Evolutionary conservation across 2,113 vertebrate species (phyloP).

Genomic region (Myotis davidii): DNA sequence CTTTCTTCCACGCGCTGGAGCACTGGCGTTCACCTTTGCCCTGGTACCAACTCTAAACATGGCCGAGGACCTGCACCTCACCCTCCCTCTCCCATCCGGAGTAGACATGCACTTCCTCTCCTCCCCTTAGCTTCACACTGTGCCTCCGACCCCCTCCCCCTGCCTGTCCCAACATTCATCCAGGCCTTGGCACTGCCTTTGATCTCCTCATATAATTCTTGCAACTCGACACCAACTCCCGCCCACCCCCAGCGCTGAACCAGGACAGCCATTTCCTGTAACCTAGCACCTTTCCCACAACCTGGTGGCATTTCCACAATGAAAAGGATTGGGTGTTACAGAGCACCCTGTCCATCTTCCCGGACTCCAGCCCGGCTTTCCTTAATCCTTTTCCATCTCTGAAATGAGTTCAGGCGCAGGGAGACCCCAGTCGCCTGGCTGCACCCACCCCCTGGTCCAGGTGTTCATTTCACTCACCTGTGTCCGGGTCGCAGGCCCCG

Average conservation of each 20-base stretch:
- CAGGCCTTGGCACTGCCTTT: slow-evolving; percentile 26
- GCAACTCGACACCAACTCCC: not conserved
- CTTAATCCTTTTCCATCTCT: slow-evolving; percentile 47
- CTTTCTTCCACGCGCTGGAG: not conserved
- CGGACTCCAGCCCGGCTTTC: not conserved
- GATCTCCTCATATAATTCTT: slow-evolving; percentile 41
- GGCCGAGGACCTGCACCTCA: not conserved
- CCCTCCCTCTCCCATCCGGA: not conserved
- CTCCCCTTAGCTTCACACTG: accelerated
- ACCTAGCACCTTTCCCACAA: slow-evolving; percentile 55
- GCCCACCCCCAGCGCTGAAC: slow-evolving; percentile 8
- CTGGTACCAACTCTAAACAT: not conserved
- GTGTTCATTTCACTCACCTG: slow-evolving; percentile 83
- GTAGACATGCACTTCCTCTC: not conserved
- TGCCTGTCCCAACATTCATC: not conserved
- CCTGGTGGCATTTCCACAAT: slow-evolving; percentile 36
- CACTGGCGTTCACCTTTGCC: not conserved
- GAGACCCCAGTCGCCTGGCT: not conserved
- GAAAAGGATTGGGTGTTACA: not conserved
- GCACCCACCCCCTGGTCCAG: not conserved
- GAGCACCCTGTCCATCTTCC: not conserved
- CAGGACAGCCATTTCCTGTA: slow-evolving; percentile 61
- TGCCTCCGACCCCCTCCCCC: accelerated
- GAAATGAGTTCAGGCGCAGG: not conserved
- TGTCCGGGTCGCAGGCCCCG: slow-evolving; percentile 92